These are phyloP conservation scores for Sarcoramphus papa DNA, from an alignment of 2,797 vertebrate species.

Conservation along the genomic window DNA sequence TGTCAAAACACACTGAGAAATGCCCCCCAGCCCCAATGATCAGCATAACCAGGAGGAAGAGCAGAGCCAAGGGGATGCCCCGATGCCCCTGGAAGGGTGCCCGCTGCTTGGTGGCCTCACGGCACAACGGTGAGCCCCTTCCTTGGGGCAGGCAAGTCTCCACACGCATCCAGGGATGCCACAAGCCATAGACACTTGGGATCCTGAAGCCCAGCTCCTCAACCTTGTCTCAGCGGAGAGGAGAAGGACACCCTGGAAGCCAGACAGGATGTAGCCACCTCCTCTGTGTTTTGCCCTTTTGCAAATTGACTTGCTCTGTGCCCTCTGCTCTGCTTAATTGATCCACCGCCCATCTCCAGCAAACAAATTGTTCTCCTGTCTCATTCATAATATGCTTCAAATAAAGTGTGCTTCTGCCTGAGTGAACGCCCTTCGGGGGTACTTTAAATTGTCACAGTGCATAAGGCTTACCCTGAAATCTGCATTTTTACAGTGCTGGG, in stretches of 20 bases:
- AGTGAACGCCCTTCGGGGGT: background rate
- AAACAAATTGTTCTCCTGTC: background rate
- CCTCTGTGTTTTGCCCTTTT: background rate
- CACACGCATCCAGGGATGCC: background rate
- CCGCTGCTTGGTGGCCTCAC: background rate
- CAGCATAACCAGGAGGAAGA: background rate
- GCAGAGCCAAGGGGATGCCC: background rate
- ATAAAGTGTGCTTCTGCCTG: conserved; percentile 24
- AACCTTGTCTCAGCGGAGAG: background rate
- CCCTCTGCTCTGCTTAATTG: background rate
- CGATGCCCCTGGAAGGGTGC: background rate
- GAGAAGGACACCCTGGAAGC: background rate
- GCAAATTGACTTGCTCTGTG: background rate
- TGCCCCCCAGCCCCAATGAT: background rate
- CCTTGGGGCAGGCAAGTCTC: background rate
- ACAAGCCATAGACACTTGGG: background rate
- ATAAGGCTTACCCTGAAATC: conserved; percentile 4
- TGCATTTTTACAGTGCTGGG: background rate
- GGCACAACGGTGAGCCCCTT: accelerated
- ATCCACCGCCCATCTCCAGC: background rate
- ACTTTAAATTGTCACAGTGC: conserved; percentile 28
- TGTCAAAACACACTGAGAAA: background rate
- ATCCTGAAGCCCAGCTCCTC: background rate
- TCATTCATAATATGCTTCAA: background rate
- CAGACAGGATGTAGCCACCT: background rate